Base-by-base conservation (phyloP, 1,140 invertebrate genomes). In the Propsilocerus akamusi region DNA sequence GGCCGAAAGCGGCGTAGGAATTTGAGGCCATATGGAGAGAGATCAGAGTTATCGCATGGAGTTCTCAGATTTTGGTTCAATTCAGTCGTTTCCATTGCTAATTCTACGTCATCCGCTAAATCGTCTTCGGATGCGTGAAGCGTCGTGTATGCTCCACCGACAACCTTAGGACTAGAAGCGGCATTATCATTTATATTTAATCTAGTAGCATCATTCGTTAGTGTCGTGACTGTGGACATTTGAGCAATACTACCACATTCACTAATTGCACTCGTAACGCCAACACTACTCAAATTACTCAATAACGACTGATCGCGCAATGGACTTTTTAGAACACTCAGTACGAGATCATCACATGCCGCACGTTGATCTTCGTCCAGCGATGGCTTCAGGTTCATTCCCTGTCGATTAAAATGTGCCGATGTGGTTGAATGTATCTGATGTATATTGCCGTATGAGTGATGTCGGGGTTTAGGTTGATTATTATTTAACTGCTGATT, bases 301-400 rank as follows among this genome's bases (percentile, higher is more conserved):
- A 41, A 41, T 20, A 41, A 41, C 10, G 34, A 41, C 10, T 41
- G 34, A 41, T 52, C 51, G 8, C 67, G 68, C 17, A 75, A 59
- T 1, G 72, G 74, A 49, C 72, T 68, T 54, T 76, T 75, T 5
- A 76, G 62, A 14, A 77, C 75, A 55, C 72, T 75, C 34, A 77
- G 61, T 6, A 77, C 69, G 47, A 77, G 59, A 57, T 76, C 72
- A 51, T 75, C 72, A 46, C 59, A 61, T 8, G 61, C 56, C 17
- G 61, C 59, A 49, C 59, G 61, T 37, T 57, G 58, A 46, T 14
- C 46, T 41, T 48, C 28, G 46, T 53, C 46, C 32, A 53, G 46
- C 41, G 49, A 48, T 25, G 50, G 48, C 26, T 48, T 28, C n/a
- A 52, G 17, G 25, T 52, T 52, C 12, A 22, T 47, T 7, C 14